Conservation (phyloP, 92 coral and sea anemone genomes). For the Isaurus tuberculatus region DNA sequence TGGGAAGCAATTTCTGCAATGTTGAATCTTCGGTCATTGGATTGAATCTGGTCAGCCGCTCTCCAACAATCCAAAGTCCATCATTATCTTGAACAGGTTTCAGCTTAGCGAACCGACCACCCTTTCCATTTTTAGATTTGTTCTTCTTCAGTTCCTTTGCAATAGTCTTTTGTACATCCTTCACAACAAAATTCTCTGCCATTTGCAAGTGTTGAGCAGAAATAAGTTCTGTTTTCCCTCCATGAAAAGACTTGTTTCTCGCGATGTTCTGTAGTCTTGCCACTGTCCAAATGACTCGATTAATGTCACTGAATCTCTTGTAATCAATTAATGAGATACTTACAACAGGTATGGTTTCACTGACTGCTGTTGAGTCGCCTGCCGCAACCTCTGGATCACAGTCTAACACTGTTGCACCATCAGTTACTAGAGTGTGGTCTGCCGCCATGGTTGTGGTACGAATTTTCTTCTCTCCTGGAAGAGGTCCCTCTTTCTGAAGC, state of each 20-base stretch:
- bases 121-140: constrained; percentile 41
- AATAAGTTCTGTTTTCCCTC: constrained; percentile 49
- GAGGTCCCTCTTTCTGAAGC: not conserved
- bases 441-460: constrained; percentile 39
- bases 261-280: constrained; percentile 64
- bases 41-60: constrained; percentile 56
- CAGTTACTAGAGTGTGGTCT: not conserved
- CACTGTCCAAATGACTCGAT: constrained; percentile 60
- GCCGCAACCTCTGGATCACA: not conserved
- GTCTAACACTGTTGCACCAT: not conserved
- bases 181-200: constrained; percentile 69
- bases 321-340: constrained; percentile 52
- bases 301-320: constrained; percentile 64
- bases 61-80: constrained; percentile 71
- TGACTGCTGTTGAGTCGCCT: constrained; percentile 18
- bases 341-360: constrained; percentile 24
- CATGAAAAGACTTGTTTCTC: constrained; percentile 57
- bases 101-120: constrained; percentile 66
- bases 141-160: constrained; percentile 34
- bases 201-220: constrained; percentile 55
- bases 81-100: constrained; percentile 58
- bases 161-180: constrained; percentile 51
- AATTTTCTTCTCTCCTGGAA: constrained; percentile 62
- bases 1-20: too few relatives aligned
- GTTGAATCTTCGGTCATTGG: constrained; percentile 66